Base-by-base conservation (phyloP, 2,888 invertebrate species). In the Ommatoiulus sabulosus region DNA sequence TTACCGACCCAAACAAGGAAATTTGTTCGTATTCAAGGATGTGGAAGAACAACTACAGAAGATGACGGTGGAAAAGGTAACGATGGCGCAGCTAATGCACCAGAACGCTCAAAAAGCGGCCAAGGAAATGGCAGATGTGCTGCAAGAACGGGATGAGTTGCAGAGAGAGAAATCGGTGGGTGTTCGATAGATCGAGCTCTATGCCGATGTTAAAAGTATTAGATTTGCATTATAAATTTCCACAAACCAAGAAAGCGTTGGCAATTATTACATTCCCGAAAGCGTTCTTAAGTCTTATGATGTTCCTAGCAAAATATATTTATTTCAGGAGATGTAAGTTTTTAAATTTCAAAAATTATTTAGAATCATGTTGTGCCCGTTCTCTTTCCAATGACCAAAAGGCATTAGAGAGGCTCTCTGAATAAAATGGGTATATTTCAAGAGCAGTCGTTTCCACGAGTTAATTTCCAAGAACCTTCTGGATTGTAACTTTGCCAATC, bases 21-120 rank as follows among this genome's bases (percentile, higher is more conserved):
- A 35, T 5, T 80, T 80, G 80, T 35, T 35, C 80, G 7, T 43
- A 80, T 86, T 48, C n/a, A 86, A 86, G 86, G 86, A 86, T 12
- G 46, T 86, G n/a, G 86, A 86, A 44, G 86, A 86, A 44, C 86
- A 86, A n/a, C n/a, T 86, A 3, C 44, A 44, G 48, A 44, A 86
- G 44, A 46, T 86, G 24, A 44, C 24, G 20, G 44, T 48, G n/a
- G 86, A 86, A 48, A 86, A 86, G 44, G 86, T 46, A 17, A 48
- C 86, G 44, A 48, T 48, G 44, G 86, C 44, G 24, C 86, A 48
- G 48, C 44, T 46, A 24, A 48, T 48, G 46, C 86, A 86, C n/a
- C 86, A 86, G 86, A 86, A 46, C 48, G 86, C 86, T 24, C 44
- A 46, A n/a, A 86, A 86, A 86, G 44, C 86, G 10, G 48, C 86